A percentile compares a stretch with the other conserved stretches of the same genome.
phyloP scores from a whole-genome alignment of 2,797 vertebrate species.

The Taenioides sp. region DNA sequence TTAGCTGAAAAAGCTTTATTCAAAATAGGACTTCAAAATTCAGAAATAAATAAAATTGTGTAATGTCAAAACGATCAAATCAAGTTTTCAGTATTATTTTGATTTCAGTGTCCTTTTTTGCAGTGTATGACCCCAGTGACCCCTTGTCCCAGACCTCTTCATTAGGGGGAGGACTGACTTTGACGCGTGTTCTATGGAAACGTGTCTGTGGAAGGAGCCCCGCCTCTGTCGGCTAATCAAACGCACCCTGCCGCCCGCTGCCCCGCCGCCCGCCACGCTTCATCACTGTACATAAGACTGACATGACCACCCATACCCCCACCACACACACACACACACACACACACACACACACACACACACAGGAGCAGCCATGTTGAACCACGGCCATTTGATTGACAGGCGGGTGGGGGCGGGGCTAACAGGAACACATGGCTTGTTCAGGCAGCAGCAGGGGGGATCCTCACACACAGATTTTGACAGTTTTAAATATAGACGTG shows the following conservation, averaged over 20 bases:
- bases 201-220: slow-evolving; percentile 50
- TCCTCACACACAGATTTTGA: slow-evolving; percentile 37
- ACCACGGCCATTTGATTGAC: slow-evolving; percentile 71
- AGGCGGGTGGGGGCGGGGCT: slow-evolving; percentile 56
- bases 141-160: slow-evolving; percentile 32
- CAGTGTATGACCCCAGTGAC: background rate
- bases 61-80: no score
- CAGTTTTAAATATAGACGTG: background rate
- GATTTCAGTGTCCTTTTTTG: background rate
- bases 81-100: no score
- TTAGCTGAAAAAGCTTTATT: no score
- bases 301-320: no score
- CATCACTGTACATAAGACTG: slow-evolving; percentile 28
- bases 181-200: slow-evolving; percentile 68
- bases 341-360: no score
- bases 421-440: slow-evolving; percentile 62
- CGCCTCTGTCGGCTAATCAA: slow-evolving; percentile 40
- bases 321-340: no score
- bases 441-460: slow-evolving; percentile 62
- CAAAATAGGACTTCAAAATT: no score
- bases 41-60: no score
- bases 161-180: slow-evolving; percentile 47
- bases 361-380: no score
- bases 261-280: background rate
- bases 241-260: slow-evolving; percentile 23